Base-by-base conservation (phyloP, 2,888 invertebrate genomes). In the Tenthredo livida region DNA sequence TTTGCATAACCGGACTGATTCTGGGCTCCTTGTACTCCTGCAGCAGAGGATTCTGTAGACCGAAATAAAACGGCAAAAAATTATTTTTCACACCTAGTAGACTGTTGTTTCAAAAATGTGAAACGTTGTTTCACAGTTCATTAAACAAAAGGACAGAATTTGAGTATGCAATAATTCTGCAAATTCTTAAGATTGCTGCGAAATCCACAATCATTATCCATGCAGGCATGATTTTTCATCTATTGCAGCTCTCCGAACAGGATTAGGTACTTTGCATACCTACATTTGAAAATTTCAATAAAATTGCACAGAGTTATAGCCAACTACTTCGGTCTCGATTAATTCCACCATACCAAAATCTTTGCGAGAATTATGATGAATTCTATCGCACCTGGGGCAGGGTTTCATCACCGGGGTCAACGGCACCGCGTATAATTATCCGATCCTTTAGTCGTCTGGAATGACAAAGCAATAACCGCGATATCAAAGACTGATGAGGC, bases 1-100 rank as follows among this genome's bases (percentile, higher is more conserved):
- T 83, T 83, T 83, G 67, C 67, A 83, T 83, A 67, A 83, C 67
- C 83, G 83, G 67, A 67, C 70, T 70, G 67, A 83, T 83, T 83
- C 70, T 21, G 40, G 29, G 67, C 65, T 61, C 33, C 12, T 25
- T 61, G 61, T 25, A 10, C 70, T n/a, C 70, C 5, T 0, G 10
- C 21, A 37, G 17, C 25, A 77, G 10, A 17, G 40, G 33, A n/a
- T 50, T 77, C 33, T 50, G 50, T 40, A 9, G 5, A 37, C 37
- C 61, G 40, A 6, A 40, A 58, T 61, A 80, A 40, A 61, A 40
- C 10, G 40, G 5, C n/a, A n/a, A 7, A 12, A 5, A 40, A 2
- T 33, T 33, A 3, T 33, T 29, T 12, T 12, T 15, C 33, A 5
- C 25, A 6, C 50, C 50, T 21, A 40, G 7, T n/a, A 9, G 1